Percentiles rank a stretch among this genome's conserved stretches.
Conservation (phyloP, 2,797 vertebrate genomes). For the Cuculus canorus region DNA sequence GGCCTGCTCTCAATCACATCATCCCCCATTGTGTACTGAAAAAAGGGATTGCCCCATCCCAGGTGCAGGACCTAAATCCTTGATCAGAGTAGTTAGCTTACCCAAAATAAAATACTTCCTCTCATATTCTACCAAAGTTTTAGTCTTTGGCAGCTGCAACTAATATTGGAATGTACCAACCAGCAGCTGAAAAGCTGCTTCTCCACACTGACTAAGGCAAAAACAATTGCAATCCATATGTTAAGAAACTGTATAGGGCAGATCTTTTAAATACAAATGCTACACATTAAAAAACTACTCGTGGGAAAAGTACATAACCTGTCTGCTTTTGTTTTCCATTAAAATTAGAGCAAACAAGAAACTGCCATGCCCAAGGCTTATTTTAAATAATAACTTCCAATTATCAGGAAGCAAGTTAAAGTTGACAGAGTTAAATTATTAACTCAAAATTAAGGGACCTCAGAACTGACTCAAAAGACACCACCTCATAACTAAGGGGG, state of each 20-base stretch:
- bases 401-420: background rate
- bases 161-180: background rate
- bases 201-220: background rate
- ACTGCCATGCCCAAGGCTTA: background rate
- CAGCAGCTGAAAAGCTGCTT: background rate
- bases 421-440: background rate
- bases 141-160: background rate
- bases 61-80: too few species aligned
- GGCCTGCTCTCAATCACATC: too few species aligned
- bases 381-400: background rate
- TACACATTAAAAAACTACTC: background rate
- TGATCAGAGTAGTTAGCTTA: background rate
- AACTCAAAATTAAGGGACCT: background rate
- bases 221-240: background rate
- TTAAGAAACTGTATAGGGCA: background rate
- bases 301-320: background rate
- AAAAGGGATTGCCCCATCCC: too few species aligned
- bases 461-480: background rate
- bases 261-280: background rate
- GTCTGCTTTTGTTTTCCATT: background rate
- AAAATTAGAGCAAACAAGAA: background rate
- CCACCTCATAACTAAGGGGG: background rate
- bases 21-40: too few species aligned
- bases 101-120: background rate
- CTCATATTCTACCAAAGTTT: background rate